Evolutionary conservation across 1,140 invertebrate species (phyloP), one percentile per base, ranked within the genome.

Genomic region (Marisa cornuarietis): DNA sequence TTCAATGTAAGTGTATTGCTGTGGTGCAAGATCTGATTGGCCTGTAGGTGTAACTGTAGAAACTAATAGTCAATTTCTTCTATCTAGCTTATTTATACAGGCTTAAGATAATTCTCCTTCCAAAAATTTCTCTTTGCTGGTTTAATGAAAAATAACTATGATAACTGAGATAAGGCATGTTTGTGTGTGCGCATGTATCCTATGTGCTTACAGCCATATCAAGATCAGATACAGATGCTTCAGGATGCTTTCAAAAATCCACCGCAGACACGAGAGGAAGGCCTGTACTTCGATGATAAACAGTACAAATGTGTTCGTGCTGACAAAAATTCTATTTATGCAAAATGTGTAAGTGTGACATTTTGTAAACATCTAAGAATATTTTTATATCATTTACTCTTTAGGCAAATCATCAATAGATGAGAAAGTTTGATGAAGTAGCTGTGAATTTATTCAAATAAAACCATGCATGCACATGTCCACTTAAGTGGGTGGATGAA

Each of bases 261-360:
- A 22, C 87, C 87, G 20, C 86, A 88, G 80, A 90, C 88, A 9
- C 83, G 91, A 71, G 89, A 91, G 76, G 87, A 90, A 73, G 90
- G 90, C 8, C 86, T 91, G 24, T 89, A 91, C 77, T 91, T 89
- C 82, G 88, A 91, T 66, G 90, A 90, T 63, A 84, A 84, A 71
- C 86, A 90, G 76, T 91, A 88, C 79, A 87, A 86, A 81, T 91
- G 90, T 86, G 86, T 91, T 8, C 79, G 90, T 51, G 88, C 90
- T 49, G 91, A 91, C 77, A 90, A 89, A 82, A 87, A 87, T 68
- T 91, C 91, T 31, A 90, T 91, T 69, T 91, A 91, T 86, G 89
- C 88, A 6, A 90, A 90, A 88, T 87, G 86, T 85, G 91, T 91
- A 87, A 86, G 89, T 87, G 51, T 66, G 62, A 58, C 8, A 58